phyloP scores from a whole-genome alignment of 2,888 invertebrate species.

The Silvanus unidentatus region DNA sequence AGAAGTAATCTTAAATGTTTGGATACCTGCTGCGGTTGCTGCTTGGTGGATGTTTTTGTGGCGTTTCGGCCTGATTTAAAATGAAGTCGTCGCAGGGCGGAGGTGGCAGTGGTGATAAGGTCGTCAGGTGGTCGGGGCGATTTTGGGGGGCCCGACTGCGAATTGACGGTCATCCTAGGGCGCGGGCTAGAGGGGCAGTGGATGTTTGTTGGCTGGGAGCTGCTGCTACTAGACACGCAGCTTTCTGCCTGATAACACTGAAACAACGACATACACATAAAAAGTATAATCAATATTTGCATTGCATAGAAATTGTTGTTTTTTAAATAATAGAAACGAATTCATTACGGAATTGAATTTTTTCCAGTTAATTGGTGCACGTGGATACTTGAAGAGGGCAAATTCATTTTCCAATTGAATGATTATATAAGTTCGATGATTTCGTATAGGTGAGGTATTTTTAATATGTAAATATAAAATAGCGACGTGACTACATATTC shows the following conservation, averaged over 20 bases:
- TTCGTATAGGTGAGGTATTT: too few relatives aligned
- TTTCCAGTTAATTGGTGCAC: too few relatives aligned
- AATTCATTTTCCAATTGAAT: too few relatives aligned
- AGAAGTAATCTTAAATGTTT: too few relatives aligned
- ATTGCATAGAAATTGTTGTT: too few relatives aligned
- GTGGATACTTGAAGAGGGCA: too few relatives aligned
- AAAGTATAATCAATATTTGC: too few relatives aligned
- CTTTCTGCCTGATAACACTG: conserved; percentile 29
- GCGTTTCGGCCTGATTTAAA: conserved; percentile 57
- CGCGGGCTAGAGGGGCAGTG: conserved; percentile 41
- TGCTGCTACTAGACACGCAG: conserved; percentile 25
- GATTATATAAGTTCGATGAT: too few relatives aligned
- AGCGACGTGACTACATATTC: too few relatives aligned
- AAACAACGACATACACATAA: conserved; percentile 12
- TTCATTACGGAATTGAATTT: too few relatives aligned
- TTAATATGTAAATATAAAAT: too few relatives aligned
- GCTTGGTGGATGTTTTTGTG: conserved; percentile 36
- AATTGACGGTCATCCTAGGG: conserved; percentile 49
- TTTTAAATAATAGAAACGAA: too few relatives aligned
- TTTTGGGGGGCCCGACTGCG: conserved; percentile 45
- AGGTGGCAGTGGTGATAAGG: conserved; percentile 51
- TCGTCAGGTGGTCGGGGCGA: conserved; percentile 46
- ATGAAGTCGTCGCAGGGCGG: conserved; percentile 59
- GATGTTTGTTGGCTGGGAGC: conserved; percentile 27
- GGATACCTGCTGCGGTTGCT: conserved; percentile 19